A percentile compares a stretch with the other conserved stretches of the same genome.
Evolutionary conservation across 2,888 invertebrate genomes (phyloP).

Genomic region (Euzetes globulus): DNA sequence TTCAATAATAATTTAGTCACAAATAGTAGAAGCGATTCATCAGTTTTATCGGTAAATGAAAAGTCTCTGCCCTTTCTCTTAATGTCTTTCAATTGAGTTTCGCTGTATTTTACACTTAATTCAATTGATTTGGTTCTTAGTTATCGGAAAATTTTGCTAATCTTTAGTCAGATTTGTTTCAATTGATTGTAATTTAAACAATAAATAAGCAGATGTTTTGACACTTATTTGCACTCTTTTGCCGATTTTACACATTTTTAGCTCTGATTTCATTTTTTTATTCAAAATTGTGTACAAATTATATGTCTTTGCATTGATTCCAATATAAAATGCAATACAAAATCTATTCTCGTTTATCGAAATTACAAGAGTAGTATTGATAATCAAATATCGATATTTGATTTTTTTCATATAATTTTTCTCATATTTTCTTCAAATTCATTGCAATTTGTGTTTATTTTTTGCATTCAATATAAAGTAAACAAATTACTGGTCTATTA

Average conservation of each 20-base stretch:
- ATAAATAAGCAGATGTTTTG: conserved; percentile 7
- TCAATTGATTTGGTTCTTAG: too few relatives aligned
- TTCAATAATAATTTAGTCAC: too few relatives aligned
- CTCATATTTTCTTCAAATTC: not conserved
- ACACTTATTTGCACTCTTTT: not conserved
- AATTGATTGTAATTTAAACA: not conserved
- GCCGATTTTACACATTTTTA: not conserved
- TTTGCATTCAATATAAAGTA: not conserved
- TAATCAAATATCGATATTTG: conserved; percentile 9
- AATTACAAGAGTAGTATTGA: not conserved
- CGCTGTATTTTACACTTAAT: too few relatives aligned
- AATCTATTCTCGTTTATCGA: too few relatives aligned
- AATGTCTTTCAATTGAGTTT: too few relatives aligned
- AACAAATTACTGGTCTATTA: not conserved
- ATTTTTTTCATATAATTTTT: not conserved
- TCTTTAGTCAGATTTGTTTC: not conserved
- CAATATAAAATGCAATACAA: too few relatives aligned
- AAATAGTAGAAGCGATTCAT: too few relatives aligned
- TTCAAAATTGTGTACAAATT: not conserved
- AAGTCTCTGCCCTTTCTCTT: too few relatives aligned
- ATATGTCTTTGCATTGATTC: too few relatives aligned
- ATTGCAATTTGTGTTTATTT: not conserved
- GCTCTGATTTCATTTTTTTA: not conserved
- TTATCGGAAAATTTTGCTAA: too few relatives aligned
- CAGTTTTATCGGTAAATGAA: too few relatives aligned